phyloP scores from a whole-genome alignment of 1,140 invertebrate species.

The Drosophila mayri region DNA sequence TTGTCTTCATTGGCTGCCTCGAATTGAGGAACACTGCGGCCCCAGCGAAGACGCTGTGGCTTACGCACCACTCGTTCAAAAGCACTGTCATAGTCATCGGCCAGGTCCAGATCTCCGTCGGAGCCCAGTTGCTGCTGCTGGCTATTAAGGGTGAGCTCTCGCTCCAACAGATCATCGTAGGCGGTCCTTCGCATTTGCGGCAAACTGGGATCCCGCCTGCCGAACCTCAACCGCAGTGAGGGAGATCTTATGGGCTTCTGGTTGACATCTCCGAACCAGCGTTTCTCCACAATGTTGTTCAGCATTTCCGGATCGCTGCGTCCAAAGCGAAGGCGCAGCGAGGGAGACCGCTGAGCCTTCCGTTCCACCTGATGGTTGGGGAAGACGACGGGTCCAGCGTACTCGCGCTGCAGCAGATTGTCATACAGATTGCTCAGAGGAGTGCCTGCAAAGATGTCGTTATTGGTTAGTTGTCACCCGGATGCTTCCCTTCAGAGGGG shows the following conservation, averaged over 20 bases:
- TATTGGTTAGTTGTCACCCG: background rate
- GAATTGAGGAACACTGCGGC: constrained; percentile 64
- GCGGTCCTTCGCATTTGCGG: constrained; percentile 76
- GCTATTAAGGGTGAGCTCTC: constrained; percentile 60
- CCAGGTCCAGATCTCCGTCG: constrained; percentile 38
- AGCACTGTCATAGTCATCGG: constrained; percentile 46
- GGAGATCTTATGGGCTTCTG: constrained; percentile 87
- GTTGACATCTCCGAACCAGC: constrained; percentile 84
- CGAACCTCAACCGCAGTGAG: constrained; percentile 88
- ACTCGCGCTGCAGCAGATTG: constrained; percentile 81
- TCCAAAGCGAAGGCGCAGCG: constrained; percentile 89
- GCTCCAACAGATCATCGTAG: constrained; percentile 70
- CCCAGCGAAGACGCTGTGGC: constrained; percentile 78
- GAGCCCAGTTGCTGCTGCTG: constrained; percentile 35
- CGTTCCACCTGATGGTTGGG: constrained; percentile 88
- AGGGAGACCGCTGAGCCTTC: constrained; percentile 90
- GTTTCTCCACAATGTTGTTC: constrained; percentile 68
- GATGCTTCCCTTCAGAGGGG: background rate
- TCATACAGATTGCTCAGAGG: constrained; percentile 76
- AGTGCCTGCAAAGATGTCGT: constrained; percentile 35
- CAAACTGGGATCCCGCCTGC: constrained; percentile 87
- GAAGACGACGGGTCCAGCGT: constrained; percentile 79
- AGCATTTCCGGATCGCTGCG: constrained; percentile 88
- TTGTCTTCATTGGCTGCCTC: constrained; percentile 31
- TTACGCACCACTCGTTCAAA: constrained; percentile 74